A percentile compares a stretch with the other conserved stretches of the same genome.
Conservation (phyloP, 2,888 invertebrate species). For the Clostera curtula region DNA sequence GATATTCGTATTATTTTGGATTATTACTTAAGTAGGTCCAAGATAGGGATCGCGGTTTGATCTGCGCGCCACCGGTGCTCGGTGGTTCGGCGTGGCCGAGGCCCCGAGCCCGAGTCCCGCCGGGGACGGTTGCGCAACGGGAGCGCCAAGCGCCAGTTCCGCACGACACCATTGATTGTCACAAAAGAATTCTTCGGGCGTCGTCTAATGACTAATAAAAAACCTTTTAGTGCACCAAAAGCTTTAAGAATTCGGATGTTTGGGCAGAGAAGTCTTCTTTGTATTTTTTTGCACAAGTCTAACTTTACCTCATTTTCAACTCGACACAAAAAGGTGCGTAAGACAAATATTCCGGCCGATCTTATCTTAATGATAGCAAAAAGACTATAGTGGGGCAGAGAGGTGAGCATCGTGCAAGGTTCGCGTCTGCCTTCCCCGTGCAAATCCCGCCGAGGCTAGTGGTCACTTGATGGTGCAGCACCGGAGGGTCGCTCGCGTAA, state of each 20-base stretch:
- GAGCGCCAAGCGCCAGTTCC: slow-evolving; percentile 1
- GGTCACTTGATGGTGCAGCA: neutral
- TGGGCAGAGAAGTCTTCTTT: neutral
- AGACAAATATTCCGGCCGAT: too few relatives aligned
- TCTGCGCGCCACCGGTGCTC: slow-evolving; percentile 8
- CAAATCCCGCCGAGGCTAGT: neutral
- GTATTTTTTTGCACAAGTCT: too few relatives aligned
- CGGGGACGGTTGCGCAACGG: slow-evolving; percentile 31
- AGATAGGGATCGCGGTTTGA: slow-evolving; percentile 10
- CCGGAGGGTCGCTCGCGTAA: slow-evolving; percentile 31
- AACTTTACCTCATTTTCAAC: too few relatives aligned
- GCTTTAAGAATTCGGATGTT: neutral
- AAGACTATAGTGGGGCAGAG: too few relatives aligned
- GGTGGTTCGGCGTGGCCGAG: slow-evolving; percentile 9
- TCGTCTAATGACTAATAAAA: slow-evolving; percentile 17
- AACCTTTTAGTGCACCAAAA: slow-evolving; percentile 10
- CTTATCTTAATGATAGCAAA: too few relatives aligned
- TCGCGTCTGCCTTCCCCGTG: too few relatives aligned
- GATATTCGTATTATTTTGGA: slow-evolving; percentile 15
- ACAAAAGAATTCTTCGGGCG: slow-evolving; percentile 22
- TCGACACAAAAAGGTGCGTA: too few relatives aligned
- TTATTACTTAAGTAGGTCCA: slow-evolving; percentile 20
- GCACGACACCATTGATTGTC: slow-evolving; percentile 9
- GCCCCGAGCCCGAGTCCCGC: slow-evolving; percentile 28
- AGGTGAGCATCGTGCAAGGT: too few relatives aligned